Evolutionary conservation across 1,140 invertebrate species (phyloP).

Genomic region (Heliconius himera): DNA sequence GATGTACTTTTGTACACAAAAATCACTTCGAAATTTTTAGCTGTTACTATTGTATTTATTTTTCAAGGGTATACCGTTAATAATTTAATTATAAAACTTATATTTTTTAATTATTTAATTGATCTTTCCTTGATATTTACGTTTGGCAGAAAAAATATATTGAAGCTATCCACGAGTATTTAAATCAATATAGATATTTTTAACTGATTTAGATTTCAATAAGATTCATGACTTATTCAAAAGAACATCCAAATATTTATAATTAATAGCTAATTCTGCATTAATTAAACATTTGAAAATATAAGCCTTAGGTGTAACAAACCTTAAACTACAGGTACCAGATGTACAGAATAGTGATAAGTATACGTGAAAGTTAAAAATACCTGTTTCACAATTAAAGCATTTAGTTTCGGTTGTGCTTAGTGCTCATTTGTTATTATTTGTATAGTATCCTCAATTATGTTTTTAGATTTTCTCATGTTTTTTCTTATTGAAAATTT

Average conservation of each 20-base stretch:
- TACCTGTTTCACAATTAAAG: conserved; percentile 80
- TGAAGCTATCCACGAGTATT: neutral
- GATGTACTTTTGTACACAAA: neutral
- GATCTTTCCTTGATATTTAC: too few species aligned
- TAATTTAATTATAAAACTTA: too few species aligned
- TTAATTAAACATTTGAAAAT: conserved; percentile 21
- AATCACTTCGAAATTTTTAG: neutral
- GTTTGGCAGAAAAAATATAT: too few species aligned
- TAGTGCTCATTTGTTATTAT: conserved; percentile 43
- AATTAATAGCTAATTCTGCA: conserved; percentile 21
- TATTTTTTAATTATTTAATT: too few species aligned
- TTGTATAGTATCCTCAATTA: conserved; percentile 23
- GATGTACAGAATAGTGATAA: conserved; percentile 56
- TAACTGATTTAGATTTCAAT: too few species aligned
- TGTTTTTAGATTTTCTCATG: neutral
- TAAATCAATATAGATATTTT: neutral
- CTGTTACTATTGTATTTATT: too few species aligned
- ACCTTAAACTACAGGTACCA: conserved; percentile 50
- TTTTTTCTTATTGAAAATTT: neutral
- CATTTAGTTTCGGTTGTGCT: conserved; percentile 77
- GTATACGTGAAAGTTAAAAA: conserved; percentile 72
- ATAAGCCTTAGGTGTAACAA: conserved; percentile 29
- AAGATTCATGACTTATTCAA: neutral
- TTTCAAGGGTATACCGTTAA: too few species aligned
- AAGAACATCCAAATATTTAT: neutral